Percentiles rank a stretch among this genome's conserved stretches.
Conservation (phyloP, 2,797 vertebrate genomes). For the Gymnoscopelus microlampas region DNA sequence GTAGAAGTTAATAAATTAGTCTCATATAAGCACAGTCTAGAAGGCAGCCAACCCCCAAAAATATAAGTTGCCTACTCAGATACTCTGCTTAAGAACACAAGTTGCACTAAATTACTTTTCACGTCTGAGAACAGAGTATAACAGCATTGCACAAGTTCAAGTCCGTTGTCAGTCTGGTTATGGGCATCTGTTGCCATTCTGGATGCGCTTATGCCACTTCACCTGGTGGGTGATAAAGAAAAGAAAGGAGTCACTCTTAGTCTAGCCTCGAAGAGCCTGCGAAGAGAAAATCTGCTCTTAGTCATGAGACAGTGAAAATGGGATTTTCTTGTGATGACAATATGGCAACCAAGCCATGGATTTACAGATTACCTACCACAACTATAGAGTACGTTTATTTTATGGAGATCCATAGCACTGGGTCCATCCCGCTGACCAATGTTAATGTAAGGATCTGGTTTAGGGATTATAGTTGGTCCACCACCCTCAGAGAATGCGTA, state of each 20-base stretch:
- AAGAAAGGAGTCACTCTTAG: slow-evolving; percentile 14
- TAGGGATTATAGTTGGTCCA: slow-evolving; percentile 87
- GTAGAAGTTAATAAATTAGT: not conserved
- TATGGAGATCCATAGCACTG: slow-evolving; percentile 85
- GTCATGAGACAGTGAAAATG: slow-evolving; percentile 5
- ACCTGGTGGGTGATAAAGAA: slow-evolving; percentile 58
- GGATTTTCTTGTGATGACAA: not conserved
- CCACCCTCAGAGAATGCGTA: slow-evolving; percentile 86
- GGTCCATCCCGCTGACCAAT: slow-evolving; percentile 89
- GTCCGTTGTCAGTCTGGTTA: not conserved
- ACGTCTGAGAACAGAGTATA: slow-evolving; percentile 20
- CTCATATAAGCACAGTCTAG: no score
- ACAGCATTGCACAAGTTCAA: not conserved
- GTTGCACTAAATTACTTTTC: slow-evolving; percentile 11
- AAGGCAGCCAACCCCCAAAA: not conserved
- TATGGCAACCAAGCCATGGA: not conserved
- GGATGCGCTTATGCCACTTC: slow-evolving; percentile 55
- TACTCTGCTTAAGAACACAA: slow-evolving; percentile 14
- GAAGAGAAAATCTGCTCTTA: no score
- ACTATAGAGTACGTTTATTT: slow-evolving; percentile 88
- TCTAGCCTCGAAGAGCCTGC: no score
- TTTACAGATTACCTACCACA: slow-evolving; percentile 75
- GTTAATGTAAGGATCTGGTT: slow-evolving; percentile 83
- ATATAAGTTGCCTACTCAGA: not conserved
- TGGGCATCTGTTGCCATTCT: not conserved